Base-by-base conservation (phyloP, 2,113 vertebrate genomes). In the Girardinichthys multiradiatus region DNA sequence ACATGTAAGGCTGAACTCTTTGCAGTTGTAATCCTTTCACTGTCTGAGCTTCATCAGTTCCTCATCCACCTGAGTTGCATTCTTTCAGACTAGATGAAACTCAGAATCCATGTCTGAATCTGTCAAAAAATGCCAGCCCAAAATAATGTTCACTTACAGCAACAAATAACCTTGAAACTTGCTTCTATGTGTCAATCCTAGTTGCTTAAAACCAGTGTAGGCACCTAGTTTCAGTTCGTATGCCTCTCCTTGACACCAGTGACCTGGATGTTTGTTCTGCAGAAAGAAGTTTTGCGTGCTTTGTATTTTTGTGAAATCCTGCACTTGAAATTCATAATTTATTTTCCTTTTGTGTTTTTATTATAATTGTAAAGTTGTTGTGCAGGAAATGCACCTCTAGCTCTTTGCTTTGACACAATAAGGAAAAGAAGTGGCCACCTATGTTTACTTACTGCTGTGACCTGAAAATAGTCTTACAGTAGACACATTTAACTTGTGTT, bases 401-500 rank as follows among this genome's bases (percentile, higher is more conserved):
- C 63, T 57, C 45, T 19, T 29, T 39, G 51, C 60, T 57, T 19
- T 71, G 31, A 7, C 63, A 54, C 57, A 60, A 24, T 71, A 59
- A 48, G 35, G 5, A 31, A 74, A 66, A 81, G 61, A 33, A 70
- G 12, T 6, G 21, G n/a, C n/a, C 31, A 0, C 1, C 0, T 35
- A 59, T 31, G 39, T 72, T 80, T 70, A 71, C 42, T 62, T 35
- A 57, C 10, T 57, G 14, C 39, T 45, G 30, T 73, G 57, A 27
- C 77, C 60, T 71, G 72, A 84, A 76, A 57, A 48, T 29, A 33
- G 37, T 33, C 11, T 51, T 57, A 31, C 29, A 60, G 39, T 72
- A 54, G 63, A 72, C 71, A 35, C 39, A 59, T 62, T 77, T 19
- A 57, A 80, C 65, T 74, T 48, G 26, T 31, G 45, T 68, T 57